Conservation (phyloP, 2,113 vertebrate species). For the Bothrops jararaca region DNA sequence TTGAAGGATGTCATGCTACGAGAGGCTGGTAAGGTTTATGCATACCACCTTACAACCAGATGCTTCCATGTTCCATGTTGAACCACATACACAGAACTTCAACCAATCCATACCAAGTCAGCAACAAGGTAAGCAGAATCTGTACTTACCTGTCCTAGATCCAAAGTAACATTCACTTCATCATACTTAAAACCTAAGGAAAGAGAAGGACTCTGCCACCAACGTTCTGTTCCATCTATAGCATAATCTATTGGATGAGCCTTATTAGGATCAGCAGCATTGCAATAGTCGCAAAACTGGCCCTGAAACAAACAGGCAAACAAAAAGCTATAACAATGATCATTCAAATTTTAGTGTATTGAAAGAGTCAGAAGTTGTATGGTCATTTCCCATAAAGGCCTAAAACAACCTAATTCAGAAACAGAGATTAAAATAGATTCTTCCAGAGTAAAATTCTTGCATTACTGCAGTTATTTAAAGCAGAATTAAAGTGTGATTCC, state of each 20-base stretch:
- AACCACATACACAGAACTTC: neutral
- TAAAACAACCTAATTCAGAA: neutral
- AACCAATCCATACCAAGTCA: conserved; percentile 1
- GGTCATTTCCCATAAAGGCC: neutral
- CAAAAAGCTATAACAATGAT: neutral
- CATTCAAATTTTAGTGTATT: neutral
- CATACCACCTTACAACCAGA: conserved; percentile 7
- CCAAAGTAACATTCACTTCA: conserved; percentile 86
- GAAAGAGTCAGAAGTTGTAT: neutral
- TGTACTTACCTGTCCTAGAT: conserved; percentile 87
- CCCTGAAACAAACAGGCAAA: conserved; percentile 70
- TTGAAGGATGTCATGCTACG: neutral
- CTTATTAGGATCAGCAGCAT: conserved; percentile 79
- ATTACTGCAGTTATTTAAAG: neutral
- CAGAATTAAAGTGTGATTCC: neutral
- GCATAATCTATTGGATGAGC: conserved; percentile 81
- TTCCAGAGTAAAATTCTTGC: neutral
- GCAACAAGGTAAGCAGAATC: neutral
- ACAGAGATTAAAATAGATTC: neutral
- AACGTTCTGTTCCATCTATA: conserved; percentile 88
- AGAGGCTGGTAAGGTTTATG: neutral
- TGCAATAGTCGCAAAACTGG: conserved; percentile 90
- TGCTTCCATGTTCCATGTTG: conserved; percentile 3
- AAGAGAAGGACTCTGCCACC: conserved; percentile 97
- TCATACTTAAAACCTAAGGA: conserved; percentile 85